Percentiles rank a stretch among this genome's conserved stretches.
Conservation (phyloP, 2,113 vertebrate species). For the Lepisosteus oculatus region DNA sequence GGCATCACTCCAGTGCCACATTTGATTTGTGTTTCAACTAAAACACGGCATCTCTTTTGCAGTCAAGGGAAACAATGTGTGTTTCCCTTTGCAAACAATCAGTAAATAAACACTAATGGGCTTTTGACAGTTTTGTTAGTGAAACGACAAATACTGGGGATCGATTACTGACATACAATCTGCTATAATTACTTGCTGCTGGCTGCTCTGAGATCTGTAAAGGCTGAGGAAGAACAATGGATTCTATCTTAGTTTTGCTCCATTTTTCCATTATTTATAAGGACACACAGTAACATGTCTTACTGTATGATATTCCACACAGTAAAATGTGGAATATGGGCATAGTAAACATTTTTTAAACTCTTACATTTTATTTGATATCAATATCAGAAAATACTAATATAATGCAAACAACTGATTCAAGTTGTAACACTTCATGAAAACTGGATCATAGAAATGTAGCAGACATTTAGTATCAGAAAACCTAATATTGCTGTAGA, state of each 20-base stretch:
- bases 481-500: neutral
- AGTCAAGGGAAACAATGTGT: constrained; percentile 38
- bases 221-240: constrained; percentile 30
- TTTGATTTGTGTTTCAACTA: constrained; percentile 39
- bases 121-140: constrained; percentile 53
- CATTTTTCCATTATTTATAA: neutral
- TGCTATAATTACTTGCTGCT: constrained; percentile 57
- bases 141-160: constrained; percentile 44
- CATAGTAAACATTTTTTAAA: too few relatives aligned
- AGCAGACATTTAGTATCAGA: neutral
- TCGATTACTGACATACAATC: constrained; percentile 53
- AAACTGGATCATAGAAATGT: too few relatives aligned
- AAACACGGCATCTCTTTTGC: constrained; percentile 30
- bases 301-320: too few relatives aligned
- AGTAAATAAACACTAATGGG: constrained; percentile 51
- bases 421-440: too few relatives aligned
- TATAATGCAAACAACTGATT: too few relatives aligned
- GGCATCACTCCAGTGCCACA: constrained; percentile 43
- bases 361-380: too few relatives aligned
- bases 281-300: too few relatives aligned
- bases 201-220: constrained; percentile 40
- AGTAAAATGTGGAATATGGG: too few relatives aligned
- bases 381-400: too few relatives aligned
- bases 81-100: constrained; percentile 37
- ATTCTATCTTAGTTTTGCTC: constrained; percentile 18